Evolutionary conservation across 2,113 vertebrate species (phyloP).

Genomic region (Ciconia boyciana): DNA sequence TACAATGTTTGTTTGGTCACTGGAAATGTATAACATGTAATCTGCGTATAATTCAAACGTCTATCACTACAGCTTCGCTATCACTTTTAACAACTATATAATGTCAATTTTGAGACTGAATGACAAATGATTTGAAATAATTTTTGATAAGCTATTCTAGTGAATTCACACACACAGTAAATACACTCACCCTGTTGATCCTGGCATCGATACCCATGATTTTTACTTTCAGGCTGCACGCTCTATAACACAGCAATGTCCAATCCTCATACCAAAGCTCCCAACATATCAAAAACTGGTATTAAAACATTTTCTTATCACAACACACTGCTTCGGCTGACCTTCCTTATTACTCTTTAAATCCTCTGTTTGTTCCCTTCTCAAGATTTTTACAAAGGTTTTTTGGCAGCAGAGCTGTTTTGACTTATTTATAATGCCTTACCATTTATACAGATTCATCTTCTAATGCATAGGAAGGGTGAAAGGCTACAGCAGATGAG

Average conservation of each 20-base stretch:
- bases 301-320: not conserved
- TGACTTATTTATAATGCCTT: not conserved
- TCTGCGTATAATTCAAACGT: accelerated
- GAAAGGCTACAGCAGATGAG: accelerated
- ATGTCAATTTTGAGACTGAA: not conserved
- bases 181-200: not conserved
- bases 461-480: not conserved
- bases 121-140: not conserved
- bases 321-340: not conserved
- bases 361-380: not conserved
- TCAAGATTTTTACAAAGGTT: not conserved
- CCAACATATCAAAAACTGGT: not conserved
- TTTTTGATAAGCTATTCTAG: not conserved
- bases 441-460: not conserved
- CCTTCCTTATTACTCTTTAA: not conserved
- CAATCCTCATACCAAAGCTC: not conserved
- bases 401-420: not conserved
- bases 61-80: not conserved
- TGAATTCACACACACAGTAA: not conserved
- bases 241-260: not conserved
- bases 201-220: accelerated
- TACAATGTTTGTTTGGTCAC: not conserved
- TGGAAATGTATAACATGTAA: not conserved
- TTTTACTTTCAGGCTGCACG: not conserved
- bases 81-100: not conserved